Base-by-base conservation (phyloP, 2,797 vertebrate species). In the Apogon hyalosoma region DNA sequence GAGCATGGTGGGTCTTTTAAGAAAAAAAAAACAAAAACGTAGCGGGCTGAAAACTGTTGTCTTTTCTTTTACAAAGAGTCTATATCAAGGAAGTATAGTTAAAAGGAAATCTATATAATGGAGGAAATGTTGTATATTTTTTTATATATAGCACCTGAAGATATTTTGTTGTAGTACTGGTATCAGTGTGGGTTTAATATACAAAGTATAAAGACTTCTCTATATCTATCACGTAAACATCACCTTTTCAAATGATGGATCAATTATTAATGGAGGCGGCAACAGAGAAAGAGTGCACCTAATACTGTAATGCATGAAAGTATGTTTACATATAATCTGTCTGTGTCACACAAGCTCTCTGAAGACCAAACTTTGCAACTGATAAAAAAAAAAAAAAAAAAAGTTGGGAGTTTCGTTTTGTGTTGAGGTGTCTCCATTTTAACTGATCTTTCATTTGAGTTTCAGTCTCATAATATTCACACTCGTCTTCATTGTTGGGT, bases 81-180 rank as follows among this genome's bases (percentile, higher is more conserved):
- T 88, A 81, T 92, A 90, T 90, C 84, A 72, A 83, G 69, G 64
- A 89, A 82, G 82, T 76, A 84, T 69, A 82, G 79, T 80, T 62
- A 64, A 90, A 90, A 73, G 77, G 77, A 90, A 86, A 90, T 91
- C 89, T 90, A 87, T 93, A 87, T 90, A 85, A 90, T 60, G 80
- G 85, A 91, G 88, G 88, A 92, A 82, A 93, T 87, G 88, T 87
- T 94, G 87, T 92, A 91, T 93, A 92, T 92, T 91, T 91, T 93
- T 92, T 55, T 90, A 90, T 90, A 91, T 87, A 87, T 90, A 91
- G 89, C 90, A 90, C 77, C 83, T 85, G 80, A 82, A 88, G 80
- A 87, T 93, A 93, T 93, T 93, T 93, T 93, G 91, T 91, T 81
- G 88, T 92, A 91, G 88, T 90, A 87, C 79, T 84, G 77, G 77